phyloP scores from a whole-genome alignment of 2,888 invertebrate species.

The Trissolcus japonicus region DNA sequence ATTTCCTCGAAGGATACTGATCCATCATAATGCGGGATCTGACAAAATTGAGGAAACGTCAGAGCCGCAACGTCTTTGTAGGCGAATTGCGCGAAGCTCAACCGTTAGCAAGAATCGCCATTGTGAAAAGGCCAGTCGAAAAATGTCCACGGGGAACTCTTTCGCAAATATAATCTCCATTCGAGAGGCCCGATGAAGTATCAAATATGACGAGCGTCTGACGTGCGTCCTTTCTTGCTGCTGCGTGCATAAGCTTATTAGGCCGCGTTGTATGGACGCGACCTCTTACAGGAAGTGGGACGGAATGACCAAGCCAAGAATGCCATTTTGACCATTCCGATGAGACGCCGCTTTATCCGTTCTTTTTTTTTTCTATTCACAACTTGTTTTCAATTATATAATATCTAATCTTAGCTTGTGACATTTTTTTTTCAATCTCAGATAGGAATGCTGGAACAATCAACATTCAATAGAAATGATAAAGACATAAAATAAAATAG shows the following conservation, averaged over 20 bases:
- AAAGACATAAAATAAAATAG: background rate
- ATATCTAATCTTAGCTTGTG: constrained; percentile 15
- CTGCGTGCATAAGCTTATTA: constrained; percentile 75
- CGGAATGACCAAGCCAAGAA: constrained; percentile 49
- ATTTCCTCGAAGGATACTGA: constrained; percentile 55
- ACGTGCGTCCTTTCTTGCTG: constrained; percentile 72
- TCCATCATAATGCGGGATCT: constrained; percentile 51
- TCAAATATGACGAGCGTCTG: constrained; percentile 74
- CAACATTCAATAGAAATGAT: constrained; percentile 9
- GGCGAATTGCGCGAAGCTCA: constrained; percentile 50
- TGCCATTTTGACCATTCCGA: constrained; percentile 31
- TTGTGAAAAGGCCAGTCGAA: constrained; percentile 59
- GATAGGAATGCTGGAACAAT: constrained; percentile 17
- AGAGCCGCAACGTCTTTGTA: constrained; percentile 51
- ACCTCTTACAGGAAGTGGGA: constrained; percentile 58
- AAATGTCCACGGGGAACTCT: constrained; percentile 68
- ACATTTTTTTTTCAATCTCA: background rate
- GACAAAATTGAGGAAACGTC: constrained; percentile 52
- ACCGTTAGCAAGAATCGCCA: constrained; percentile 57
- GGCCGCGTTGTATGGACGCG: constrained; percentile 71
- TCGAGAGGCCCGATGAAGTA: constrained; percentile 63
- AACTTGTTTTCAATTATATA: constrained; percentile 52
- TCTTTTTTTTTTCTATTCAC: constrained; percentile 37
- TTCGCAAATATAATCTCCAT: constrained; percentile 69
- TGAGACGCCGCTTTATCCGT: constrained; percentile 40